A percentile compares a stretch with the other conserved stretches of the same genome.
These are phyloP conservation scores for Cavia aperea DNA, from an alignment of 2,113 vertebrate genomes.

Conservation along the genomic window DNA sequence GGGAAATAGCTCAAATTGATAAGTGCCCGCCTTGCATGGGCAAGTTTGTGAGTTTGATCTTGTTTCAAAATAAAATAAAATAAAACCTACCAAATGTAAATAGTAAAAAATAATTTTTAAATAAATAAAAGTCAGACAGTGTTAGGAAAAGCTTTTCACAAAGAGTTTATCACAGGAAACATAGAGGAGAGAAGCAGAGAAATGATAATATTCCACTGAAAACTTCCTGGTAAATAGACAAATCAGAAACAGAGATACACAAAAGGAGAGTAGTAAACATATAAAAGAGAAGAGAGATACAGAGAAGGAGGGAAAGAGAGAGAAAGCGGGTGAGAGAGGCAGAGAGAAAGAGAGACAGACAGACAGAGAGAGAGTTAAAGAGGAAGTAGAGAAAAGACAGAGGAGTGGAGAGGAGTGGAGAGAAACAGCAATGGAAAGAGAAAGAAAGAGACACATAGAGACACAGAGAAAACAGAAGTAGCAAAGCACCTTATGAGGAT, in stretches of 20 bases:
- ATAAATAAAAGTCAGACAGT: not conserved
- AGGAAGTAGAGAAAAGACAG: not conserved
- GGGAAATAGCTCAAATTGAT: no score
- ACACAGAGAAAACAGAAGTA: no score
- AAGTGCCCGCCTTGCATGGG: no score
- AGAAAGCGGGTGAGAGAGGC: no score
- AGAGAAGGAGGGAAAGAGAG: not conserved
- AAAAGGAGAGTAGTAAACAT: not conserved
- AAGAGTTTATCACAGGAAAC: not conserved
- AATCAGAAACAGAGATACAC: not conserved
- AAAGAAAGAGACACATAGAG: no score
- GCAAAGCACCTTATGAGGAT: no score
- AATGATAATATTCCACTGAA: not conserved
- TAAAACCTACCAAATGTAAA: no score
- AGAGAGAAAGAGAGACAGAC: not conserved
- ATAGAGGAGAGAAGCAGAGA: not conserved
- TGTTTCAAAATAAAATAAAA: no score
- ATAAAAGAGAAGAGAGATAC: not conserved
- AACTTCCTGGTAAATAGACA: not conserved
- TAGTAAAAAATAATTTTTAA: no score
- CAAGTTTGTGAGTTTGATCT: no score
- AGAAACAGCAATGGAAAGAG: not conserved
- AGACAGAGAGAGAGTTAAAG: no score
- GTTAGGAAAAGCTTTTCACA: not conserved
- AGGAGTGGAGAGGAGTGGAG: not conserved